Percentiles rank a stretch among this genome's conserved stretches.
Evolutionary conservation across 1,140 invertebrate genomes (phyloP).

Genomic region (Triops cancriformis): DNA sequence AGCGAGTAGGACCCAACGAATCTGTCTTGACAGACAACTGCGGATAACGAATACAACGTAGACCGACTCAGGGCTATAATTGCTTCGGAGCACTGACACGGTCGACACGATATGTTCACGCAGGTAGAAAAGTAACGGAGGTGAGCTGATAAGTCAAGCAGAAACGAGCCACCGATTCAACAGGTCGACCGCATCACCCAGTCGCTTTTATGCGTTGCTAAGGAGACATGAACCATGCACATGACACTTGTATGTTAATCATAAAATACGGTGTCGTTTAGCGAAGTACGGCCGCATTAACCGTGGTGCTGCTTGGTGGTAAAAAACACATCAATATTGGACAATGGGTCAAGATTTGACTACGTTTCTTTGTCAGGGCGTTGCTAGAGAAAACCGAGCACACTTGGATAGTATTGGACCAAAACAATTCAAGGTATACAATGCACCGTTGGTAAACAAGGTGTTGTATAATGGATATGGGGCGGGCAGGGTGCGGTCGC

Average conservation of each 20-base stretch:
- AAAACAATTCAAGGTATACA: no score
- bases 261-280: neutral
- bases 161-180: neutral
- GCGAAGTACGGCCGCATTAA: no score
- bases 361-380: no score
- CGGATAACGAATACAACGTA: neutral
- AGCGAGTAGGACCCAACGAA: neutral
- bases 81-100: neutral
- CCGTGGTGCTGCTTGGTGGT: no score
- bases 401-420: no score
- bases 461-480: no score
- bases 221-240: neutral
- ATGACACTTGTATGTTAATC: neutral
- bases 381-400: no score
- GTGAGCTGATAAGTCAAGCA: neutral
- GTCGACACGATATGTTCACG: neutral
- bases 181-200: neutral
- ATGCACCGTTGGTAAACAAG: no score
- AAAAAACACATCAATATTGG: no score
- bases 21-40: neutral
- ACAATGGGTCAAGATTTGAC: no score
- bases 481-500: no score
- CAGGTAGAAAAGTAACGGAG: neutral
- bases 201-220: neutral
- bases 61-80: neutral